Base-by-base conservation (phyloP, 2,797 vertebrate species). In the Enteromius thamalakanensis region DNA sequence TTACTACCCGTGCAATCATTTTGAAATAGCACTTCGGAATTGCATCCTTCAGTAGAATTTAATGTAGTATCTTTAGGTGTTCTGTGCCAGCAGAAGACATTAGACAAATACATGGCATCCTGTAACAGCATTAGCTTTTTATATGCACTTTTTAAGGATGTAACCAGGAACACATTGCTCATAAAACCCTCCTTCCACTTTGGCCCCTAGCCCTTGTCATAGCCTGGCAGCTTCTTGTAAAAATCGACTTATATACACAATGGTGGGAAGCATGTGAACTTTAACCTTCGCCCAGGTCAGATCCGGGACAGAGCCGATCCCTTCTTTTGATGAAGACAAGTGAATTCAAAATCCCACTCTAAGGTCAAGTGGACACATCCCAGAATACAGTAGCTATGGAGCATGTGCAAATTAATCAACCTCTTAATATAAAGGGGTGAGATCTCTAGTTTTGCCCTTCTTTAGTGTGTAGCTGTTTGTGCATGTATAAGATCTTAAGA, bases 231-330 rank as follows among this genome's bases (percentile, higher is more conserved):
- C 76, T 78, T 82, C 68, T 76, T 85, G 88, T 89, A 89, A 90
- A 88, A 80, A 84, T 85, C 62, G 47, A 76, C 81, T 86, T 78
- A 84, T 76, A 83, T 47, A 65, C 60, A 62, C 47, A 69, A 47
- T 85, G 85, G 87, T 89, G 88, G 88, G 89, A 91, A 91, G 88
- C 86, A 85, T 84, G 68, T 81, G 88, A 87, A 89, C 89, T 88
- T 83, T 90, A 81, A 71, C 86, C 89, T 81, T 70, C 23, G 53
- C 60, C 62, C 70, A 78, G 84, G 83, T 88, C 87, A 87, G 60
- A 87, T 81, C 80, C 45, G 14, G 87, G 85, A 87, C 87, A 81
- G 55, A 74, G 64, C n/a, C 85, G 83, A 88, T 80, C 85, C 29
- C 19, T 81, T 58, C 3, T 11, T 79, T 75, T 83, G 79, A 86